Base-by-base conservation (phyloP, 2,888 invertebrate species). In the Hymenopus coronatus region DNA sequence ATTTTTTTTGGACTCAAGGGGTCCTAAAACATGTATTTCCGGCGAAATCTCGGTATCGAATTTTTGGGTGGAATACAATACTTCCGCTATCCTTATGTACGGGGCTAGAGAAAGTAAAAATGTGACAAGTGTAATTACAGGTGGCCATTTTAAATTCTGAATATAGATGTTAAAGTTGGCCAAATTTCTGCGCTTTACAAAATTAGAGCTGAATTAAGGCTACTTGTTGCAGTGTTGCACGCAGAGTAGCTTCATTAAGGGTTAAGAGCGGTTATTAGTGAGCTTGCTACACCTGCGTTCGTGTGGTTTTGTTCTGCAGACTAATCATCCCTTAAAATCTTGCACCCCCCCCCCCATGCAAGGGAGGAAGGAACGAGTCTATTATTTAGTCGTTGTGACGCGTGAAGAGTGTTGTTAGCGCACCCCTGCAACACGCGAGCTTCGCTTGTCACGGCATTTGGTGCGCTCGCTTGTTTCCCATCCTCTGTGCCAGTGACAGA, bases 401-500 rank as follows among this genome's bases (percentile, higher is more conserved):
- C n/a, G 86, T 86, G 86, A 86, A 86, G 86, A 81, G 81, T 81
- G 86, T 81, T 86, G 86, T 86, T 86, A 86, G 30, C 28, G 46
- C 27, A 40, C 85, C 70, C 81, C 28, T 20, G 54, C 54, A 70
- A 20, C 54, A 70, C 54, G 54, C 54, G 54, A 70, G 54, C 15
- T 70, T 25, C 20, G 20, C 54, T 70, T 70, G 54, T 70, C 54
- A 70, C 15, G 54, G 54, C 25, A 70, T 70, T 70, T 15, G 54
- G 54, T 25, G 54, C 54, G 54, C 54, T 70, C 54, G 40, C 40
- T 40, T 70, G 54, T 70, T 70, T 70, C 20, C 54, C 54, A 20
- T 70, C 54, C 6, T 20, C 15, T 25, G 3, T 70, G 54, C 54
- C 40, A 12, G 40, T 40, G 12, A 40, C 40, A 40, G 9, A 40